Evolutionary conservation across 2,113 vertebrate species (phyloP).

Genomic region (Hypanus sabinus): DNA sequence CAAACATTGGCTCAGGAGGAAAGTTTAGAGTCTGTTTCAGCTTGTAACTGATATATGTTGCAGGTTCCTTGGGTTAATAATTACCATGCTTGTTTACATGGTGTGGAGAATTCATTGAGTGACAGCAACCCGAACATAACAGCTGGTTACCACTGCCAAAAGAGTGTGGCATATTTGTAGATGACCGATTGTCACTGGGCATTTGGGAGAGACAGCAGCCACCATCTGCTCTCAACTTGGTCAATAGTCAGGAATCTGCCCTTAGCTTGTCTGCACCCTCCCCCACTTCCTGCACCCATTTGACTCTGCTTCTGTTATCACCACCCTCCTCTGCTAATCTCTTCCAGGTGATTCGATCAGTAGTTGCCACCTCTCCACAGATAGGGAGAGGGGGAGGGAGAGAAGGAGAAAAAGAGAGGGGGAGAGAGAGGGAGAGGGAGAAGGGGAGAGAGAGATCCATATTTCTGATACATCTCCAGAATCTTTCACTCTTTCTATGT

Average conservation of each 20-base stretch:
- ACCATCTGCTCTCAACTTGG: background rate
- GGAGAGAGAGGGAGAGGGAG: too few species aligned
- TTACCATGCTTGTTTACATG: background rate
- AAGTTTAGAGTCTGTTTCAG: background rate
- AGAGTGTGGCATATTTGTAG: background rate
- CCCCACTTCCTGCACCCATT: background rate
- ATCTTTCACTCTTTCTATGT: too few species aligned
- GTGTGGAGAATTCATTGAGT: background rate
- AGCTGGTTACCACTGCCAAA: background rate
- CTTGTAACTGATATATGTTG: background rate
- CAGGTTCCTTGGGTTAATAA: background rate
- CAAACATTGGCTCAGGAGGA: background rate
- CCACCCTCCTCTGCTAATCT: background rate
- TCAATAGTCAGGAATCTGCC: background rate
- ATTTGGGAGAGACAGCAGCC: too few species aligned
- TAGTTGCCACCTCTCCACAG: background rate
- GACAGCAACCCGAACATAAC: background rate
- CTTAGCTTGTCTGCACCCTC: background rate
- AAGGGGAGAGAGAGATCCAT: too few species aligned
- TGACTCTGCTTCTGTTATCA: background rate
- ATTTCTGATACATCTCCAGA: too few species aligned
- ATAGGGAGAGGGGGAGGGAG: too few species aligned
- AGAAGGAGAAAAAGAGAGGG: too few species aligned
- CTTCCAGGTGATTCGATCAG: background rate
- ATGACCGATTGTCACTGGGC: background rate